Evolutionary conservation across 2,797 vertebrate species (phyloP).

Genomic region (Rhabdomys pumilio): DNA sequence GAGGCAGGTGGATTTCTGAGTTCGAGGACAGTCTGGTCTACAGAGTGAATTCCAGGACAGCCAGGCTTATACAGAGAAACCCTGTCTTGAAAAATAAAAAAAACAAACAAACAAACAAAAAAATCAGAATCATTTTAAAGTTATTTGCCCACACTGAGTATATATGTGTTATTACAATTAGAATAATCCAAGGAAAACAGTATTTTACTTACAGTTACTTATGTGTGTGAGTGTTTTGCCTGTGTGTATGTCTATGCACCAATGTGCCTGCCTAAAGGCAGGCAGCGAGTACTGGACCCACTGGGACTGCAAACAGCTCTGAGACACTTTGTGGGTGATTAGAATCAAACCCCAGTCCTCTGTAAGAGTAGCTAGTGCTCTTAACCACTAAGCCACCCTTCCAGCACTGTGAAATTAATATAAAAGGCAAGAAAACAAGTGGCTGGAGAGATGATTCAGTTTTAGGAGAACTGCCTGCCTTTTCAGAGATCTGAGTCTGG

Average conservation of each 20-base stretch:
- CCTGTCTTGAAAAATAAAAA: no score
- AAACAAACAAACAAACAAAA: neutral
- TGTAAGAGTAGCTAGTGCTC: neutral
- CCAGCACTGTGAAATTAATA: neutral
- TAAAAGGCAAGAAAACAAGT: neutral
- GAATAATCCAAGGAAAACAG: neutral
- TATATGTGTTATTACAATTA: neutral
- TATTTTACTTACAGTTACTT: neutral
- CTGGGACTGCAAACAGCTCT: no score
- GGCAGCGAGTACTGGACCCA: neutral
- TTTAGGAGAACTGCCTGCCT: neutral
- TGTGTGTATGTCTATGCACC: neutral
- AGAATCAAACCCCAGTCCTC: neutral
- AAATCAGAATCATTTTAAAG: slow-evolving; percentile 25
- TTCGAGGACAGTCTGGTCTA: no score
- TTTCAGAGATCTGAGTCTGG: neutral
- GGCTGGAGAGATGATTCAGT: neutral
- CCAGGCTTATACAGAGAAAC: no score
- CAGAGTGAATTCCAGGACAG: no score
- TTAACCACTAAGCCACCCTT: neutral
- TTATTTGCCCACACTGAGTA: neutral
- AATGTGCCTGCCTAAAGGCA: neutral
- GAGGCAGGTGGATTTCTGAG: no score
- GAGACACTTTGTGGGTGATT: no score
- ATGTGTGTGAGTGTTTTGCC: neutral